phyloP scores from a whole-genome alignment of 2,113 vertebrate genomes.

The Guaruba guarouba region DNA sequence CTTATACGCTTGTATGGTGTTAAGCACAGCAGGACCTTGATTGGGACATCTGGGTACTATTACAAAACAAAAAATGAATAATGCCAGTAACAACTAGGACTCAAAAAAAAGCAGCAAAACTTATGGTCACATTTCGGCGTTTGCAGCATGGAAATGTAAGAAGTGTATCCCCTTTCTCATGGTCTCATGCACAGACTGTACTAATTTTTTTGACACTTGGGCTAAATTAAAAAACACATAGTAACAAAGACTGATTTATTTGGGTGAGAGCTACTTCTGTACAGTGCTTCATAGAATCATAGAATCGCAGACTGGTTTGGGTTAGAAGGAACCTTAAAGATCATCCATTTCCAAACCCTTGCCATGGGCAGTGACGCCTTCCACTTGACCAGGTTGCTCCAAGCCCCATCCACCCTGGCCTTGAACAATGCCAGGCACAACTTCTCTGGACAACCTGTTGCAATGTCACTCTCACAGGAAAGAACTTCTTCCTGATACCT shows the following conservation, averaged over 20 bases:
- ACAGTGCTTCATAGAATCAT: neutral
- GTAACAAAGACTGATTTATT: neutral
- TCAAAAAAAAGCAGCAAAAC: neutral
- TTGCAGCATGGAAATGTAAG: neutral
- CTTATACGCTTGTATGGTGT: neutral
- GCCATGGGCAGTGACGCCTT: neutral
- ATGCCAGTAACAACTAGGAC: neutral
- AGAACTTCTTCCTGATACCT: neutral
- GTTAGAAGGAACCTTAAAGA: neutral
- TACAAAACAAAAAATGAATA: constrained; percentile 48
- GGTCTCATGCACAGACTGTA: neutral
- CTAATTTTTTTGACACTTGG: neutral
- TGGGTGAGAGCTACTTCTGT: neutral
- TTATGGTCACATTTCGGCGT: neutral
- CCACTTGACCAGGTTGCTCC: neutral
- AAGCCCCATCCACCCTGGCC: neutral
- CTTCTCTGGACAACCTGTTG: neutral
- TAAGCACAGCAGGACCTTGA: neutral
- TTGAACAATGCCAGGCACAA: neutral
- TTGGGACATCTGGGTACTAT: constrained; percentile 28
- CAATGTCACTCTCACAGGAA: neutral
- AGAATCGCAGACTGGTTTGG: neutral
- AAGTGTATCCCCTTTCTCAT: neutral
- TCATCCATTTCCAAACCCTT: neutral
- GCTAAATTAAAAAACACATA: neutral